Base-by-base conservation (phyloP, 2,888 invertebrate genomes). In the Shargacucullia verbasci region DNA sequence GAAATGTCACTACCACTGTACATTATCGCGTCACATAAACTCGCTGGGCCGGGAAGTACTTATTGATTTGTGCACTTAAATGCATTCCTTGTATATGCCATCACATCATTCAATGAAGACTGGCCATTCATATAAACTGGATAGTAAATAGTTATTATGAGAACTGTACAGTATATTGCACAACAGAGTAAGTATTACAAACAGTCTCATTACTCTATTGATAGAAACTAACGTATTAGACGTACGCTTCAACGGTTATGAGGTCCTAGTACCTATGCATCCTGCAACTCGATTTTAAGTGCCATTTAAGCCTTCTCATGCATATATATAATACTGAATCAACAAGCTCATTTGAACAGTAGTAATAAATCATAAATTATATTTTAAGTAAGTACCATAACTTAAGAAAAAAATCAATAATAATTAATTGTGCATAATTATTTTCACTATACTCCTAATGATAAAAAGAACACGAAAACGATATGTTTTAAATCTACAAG, bases 81-180 rank as follows among this genome's bases (percentile, higher is more conserved):
- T 58, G 70, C 61, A 73, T 70, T 77, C 59, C 58, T 53, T 61
- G 39, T 55, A 41, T 48, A 11, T 43, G 40, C 40, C 33, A 57
- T 59, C 43, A 56, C 33, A 57, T 59, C 43, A 56, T 57, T 76
- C 59, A 73, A 69, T 63, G 50, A 65, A 65, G 49, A 58, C 50
- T 35, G 55, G 61, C 35, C 66, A 65, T 73, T 73, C 73, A 73
- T 57, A 59, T 41, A 46, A 63, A 47, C 38, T 40, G 38, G 49
- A 64, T 59, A 59, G 52, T 54, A 55, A 52, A 61, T 58, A 33
- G 20, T 53, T 31, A 11, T 39, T 52, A 53, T 39, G 15, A 50
- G 47, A 52, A 59, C 38, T 54, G 29, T 33, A 29, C 11, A 34
- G 38, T 48, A 14, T 13, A 35, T 5, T 43, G 14, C n/a, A 48